These are phyloP conservation scores for Apostichopus parvimensis DNA, from an alignment of 35 echinoderm and acorn worm genomes.

Conservation along the genomic window DNA sequence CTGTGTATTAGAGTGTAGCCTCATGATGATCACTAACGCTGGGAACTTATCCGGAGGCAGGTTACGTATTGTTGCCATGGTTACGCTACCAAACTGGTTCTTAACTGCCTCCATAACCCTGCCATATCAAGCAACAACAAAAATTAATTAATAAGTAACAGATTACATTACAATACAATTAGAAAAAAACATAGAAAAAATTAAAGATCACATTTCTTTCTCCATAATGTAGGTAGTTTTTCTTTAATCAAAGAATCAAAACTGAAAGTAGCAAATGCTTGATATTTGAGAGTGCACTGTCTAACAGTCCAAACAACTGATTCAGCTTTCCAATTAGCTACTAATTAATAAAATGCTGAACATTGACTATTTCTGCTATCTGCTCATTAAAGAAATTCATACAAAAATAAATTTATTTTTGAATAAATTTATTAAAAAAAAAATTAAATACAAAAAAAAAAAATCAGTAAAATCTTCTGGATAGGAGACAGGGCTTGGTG, in stretches of 20 bases:
- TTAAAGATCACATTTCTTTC: not conserved
- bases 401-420: too few relatives aligned
- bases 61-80: conserved; percentile 75
- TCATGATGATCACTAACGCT: conserved; percentile 83
- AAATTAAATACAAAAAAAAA: too few relatives aligned
- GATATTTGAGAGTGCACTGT: not conserved
- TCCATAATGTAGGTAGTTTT: too few relatives aligned
- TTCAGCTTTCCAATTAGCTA: too few relatives aligned
- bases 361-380: too few relatives aligned
- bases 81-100: conserved; percentile 91
- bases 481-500: too few relatives aligned
- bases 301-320: too few relatives aligned
- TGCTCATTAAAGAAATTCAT: too few relatives aligned
- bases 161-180: not conserved
- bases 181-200: not conserved
- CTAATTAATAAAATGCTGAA: too few relatives aligned
- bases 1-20: conserved; percentile 90
- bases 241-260: not conserved
- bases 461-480: too few relatives aligned
- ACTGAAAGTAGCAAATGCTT: not conserved
- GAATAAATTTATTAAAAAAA: too few relatives aligned
- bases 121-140: conserved; percentile 31
- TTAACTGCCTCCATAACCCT: conserved; percentile 84
- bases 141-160: not conserved
- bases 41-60: conserved; percentile 89